Evolutionary conservation across 37 sponge, comb jelly and placozoan species (phyloP).

Genomic region (Crambe crambe): DNA sequence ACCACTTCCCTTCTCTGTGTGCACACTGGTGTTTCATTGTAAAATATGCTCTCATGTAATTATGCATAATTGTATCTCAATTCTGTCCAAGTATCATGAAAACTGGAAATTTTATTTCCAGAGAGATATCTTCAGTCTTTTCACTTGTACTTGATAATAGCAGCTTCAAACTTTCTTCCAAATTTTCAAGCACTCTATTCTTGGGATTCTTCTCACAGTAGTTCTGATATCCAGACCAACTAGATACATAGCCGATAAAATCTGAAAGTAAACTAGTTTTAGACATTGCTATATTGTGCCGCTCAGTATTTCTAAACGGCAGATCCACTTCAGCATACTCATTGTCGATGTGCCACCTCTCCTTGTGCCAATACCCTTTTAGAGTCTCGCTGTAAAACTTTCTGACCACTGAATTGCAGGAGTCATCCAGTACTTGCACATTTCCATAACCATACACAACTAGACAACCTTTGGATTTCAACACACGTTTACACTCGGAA

Average conservation of each 20-base stretch:
- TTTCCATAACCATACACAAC: conserved; percentile 84
- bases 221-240: conserved; percentile 63
- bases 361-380: conserved; percentile 63
- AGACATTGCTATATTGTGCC: conserved; percentile 20
- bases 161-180: conserved; percentile 19
- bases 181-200: conserved; percentile 27
- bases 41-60: no score
- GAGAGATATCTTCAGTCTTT: background rate
- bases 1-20: no score
- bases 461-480: conserved; percentile 57
- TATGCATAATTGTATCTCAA: no score
- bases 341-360: conserved; percentile 51
- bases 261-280: conserved; percentile 4
- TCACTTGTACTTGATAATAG: background rate
- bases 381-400: conserved; percentile 44
- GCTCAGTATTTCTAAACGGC: conserved; percentile 42
- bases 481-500: conserved; percentile 51
- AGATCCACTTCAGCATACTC: conserved; percentile 25
- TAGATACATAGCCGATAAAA: conserved; percentile 56
- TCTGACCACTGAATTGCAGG: conserved; percentile 20
- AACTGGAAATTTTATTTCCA: background rate
- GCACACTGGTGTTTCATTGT: no score
- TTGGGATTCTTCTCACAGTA: conserved; percentile 47
- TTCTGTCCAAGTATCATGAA: background rate
- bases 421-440: conserved; percentile 3